Base-by-base conservation (phyloP, 2,888 invertebrate genomes). In the Drosophila macrospina region DNA sequence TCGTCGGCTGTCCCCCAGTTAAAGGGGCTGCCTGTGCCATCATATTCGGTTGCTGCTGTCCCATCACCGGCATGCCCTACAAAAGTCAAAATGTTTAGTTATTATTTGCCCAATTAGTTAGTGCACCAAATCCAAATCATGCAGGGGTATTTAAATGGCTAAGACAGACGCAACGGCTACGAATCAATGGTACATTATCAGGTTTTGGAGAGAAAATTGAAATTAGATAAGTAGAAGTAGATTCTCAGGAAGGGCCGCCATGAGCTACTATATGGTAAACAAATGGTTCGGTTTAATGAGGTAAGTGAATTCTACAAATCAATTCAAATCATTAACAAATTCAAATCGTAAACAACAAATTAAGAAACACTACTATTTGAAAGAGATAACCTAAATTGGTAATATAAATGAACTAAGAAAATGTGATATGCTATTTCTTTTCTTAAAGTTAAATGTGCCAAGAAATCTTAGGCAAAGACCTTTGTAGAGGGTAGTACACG, bases 51-150 rank as follows among this genome's bases (percentile, higher is more conserved):
- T 84, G 59, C 55, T 74, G 88, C 67, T 86, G 87, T 32, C 91
- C 91, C 92, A 92, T 92, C 90, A 91, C 91, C 80, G 92, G 91
- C 91, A 92, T 92, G 68, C 92, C 92, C 91, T 92, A 92, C 86
- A 91, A 92, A 50, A 24, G 56, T 50, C 28, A 67, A 69, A 60
- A 61, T 15, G 8, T 26, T 20, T 8, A 41, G 57, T 77, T 77
- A 76, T 41, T 50, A 48, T 13, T 28, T 47, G 8, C 24, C 20
- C n/a, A 20, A n/a, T 36, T 2, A 47, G 45, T 37, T 2, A 24
- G 8, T 26, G 36, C 28, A 30, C 37, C 28, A 57, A 59, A 57
- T 59, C 30, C 16, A 61, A 37, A 56, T 74, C 78, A 79, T 79
- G 78, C 78, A 69, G 48, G 60, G 74, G 32, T 67, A 50, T 52